phyloP scores from a whole-genome alignment of 2,113 vertebrate genomes.

The Mystacornis crossleyi region DNA sequence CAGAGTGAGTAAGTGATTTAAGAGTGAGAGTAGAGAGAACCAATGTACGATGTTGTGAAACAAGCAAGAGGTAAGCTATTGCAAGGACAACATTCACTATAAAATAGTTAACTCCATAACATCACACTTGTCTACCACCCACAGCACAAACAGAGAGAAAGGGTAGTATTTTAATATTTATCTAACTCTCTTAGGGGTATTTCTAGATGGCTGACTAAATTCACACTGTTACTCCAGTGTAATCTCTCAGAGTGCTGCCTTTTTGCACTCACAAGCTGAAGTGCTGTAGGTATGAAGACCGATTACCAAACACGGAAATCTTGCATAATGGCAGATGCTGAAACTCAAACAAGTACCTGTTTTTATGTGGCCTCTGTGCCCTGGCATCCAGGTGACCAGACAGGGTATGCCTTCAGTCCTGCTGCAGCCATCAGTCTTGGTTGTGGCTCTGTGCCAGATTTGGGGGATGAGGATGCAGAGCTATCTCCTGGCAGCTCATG shows the following conservation, averaged over 20 bases:
- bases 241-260: background rate
- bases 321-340: background rate
- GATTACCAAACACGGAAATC: background rate
- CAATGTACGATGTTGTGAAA: background rate
- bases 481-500: background rate
- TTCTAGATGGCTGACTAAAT: background rate
- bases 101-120: background rate
- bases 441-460: accelerated
- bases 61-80: background rate
- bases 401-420: background rate
- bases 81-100: background rate
- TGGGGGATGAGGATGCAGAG: background rate
- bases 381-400: background rate
- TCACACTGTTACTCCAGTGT: background rate
- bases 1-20: background rate
- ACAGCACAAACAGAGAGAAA: background rate
- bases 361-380: background rate
- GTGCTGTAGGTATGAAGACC: background rate
- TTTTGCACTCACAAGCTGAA: background rate
- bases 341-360: background rate
- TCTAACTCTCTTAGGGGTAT: background rate
- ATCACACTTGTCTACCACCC: background rate
- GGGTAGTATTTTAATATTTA: background rate
- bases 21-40: background rate
- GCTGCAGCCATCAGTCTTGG: background rate